phyloP scores from a whole-genome alignment of 2,797 vertebrate species.

The Coilia nasus region DNA sequence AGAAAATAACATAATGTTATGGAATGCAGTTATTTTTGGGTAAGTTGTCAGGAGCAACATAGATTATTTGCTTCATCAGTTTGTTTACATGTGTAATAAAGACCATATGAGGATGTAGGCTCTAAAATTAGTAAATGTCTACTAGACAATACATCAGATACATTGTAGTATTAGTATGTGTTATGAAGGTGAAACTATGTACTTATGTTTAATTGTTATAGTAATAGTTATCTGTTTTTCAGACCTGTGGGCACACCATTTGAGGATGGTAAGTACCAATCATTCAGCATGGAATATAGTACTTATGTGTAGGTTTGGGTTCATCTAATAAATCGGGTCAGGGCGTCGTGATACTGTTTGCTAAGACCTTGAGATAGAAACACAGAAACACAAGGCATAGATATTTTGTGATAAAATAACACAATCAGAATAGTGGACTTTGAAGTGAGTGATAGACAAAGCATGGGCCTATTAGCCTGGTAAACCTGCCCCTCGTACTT shows the following conservation, averaged over 20 bases:
- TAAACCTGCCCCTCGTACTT: too few relatives aligned
- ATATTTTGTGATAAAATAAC: neutral
- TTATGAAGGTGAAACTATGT: neutral
- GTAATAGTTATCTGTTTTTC: conserved; percentile 58
- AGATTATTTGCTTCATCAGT: neutral
- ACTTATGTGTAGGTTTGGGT: neutral
- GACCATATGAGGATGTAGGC: too few relatives aligned
- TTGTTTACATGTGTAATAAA: neutral
- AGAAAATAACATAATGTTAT: conserved; percentile 99
- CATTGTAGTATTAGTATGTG: neutral
- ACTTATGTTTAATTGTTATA: neutral
- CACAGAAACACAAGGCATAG: neutral
- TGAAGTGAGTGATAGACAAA: neutral
- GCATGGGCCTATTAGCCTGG: neutral
- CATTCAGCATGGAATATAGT: neutral
- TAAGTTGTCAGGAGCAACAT: conserved; percentile 71
- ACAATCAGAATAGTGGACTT: neutral
- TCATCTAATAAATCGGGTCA: neutral
- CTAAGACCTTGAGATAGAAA: neutral
- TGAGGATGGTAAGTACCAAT: conserved; percentile 91
- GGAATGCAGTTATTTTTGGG: conserved; percentile 99
- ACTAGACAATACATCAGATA: too few relatives aligned
- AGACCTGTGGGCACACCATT: conserved; percentile 98
- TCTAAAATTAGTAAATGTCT: too few relatives aligned
- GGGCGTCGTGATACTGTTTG: neutral